Evolutionary conservation across 2,113 vertebrate genomes (phyloP), one percentile per base, ranked within the genome.

Genomic region (Clarias magur): DNA sequence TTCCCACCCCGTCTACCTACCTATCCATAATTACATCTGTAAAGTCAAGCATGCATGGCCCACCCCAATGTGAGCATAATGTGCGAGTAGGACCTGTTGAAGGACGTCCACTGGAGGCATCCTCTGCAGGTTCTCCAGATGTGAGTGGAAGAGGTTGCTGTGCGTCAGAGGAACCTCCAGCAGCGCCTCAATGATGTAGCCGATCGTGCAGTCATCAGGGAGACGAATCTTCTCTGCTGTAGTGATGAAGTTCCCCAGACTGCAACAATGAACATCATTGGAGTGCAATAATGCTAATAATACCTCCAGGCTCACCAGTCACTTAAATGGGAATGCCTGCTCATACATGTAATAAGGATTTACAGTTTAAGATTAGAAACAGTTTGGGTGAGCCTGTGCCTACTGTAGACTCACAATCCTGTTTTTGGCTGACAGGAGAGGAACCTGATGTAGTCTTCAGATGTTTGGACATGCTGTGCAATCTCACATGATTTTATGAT

Each of bases 221-320:
- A 99, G 97, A 11, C 97, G 96, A 48, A 99, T 96, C 89, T 96
- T 96, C 93, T 99, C 98, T 0, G 98, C 98, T 0, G 98, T 99
- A 85, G 96, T 99, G 92, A 99, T 99, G 94, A 99, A 99, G 89
- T 98, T 97, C 16, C 98, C 98, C 88, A 99, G 92, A 93, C 98
- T 99, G 91, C 0, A 38, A 9, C 27, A 30, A 42, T 23, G 27
- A 73, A 60, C 75, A 54, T n/a, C 23, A 60, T 19, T 73, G 4
- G 21, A 17, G 17, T 7, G 11, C 27, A 70, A 85, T 16, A 42
- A 30, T 16, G 3, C 21, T 54, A 54, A 54, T 2, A 67, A 17
- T 53, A 19, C 65, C 12, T 21, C 19, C 15, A 53, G 15, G 38
- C 60, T 16, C 48, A 79, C 0, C 25, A 4, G 54, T 11, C 13